These are phyloP conservation scores for Falcaria lacertinaria DNA, from an alignment of 2,888 invertebrate species.

Conservation along the genomic window DNA sequence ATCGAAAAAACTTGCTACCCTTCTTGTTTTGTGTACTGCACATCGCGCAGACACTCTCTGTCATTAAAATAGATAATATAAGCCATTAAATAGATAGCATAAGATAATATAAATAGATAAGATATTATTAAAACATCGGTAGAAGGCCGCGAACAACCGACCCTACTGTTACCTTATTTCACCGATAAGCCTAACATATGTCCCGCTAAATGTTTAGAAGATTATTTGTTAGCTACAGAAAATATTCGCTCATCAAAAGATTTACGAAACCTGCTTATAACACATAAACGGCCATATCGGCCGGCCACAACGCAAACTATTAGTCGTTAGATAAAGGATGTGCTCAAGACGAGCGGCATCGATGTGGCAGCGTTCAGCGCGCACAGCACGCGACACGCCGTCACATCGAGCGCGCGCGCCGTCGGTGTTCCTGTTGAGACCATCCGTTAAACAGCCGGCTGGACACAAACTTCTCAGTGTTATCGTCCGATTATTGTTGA, in stretches of 20 bases:
- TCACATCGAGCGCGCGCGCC: constrained; percentile 8
- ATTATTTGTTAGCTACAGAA: background rate
- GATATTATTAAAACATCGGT: constrained; percentile 15
- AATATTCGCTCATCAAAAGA: background rate
- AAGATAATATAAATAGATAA: constrained; percentile 7
- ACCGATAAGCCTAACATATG: background rate
- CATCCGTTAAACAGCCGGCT: constrained; percentile 13
- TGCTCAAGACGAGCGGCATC: background rate
- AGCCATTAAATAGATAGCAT: too few species aligned
- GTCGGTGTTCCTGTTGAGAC: constrained; percentile 8
- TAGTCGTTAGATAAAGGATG: background rate
- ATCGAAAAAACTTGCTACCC: constrained; percentile 19
- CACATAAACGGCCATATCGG: background rate
- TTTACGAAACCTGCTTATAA: background rate
- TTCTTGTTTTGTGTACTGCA: constrained; percentile 21
- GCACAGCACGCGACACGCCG: too few species aligned
- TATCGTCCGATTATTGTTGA: constrained; percentile 4
- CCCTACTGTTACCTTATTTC: background rate
- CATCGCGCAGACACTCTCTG: constrained; percentile 13
- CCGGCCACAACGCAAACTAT: background rate
- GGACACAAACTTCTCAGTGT: constrained; percentile 10
- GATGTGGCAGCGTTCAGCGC: constrained; percentile 7
- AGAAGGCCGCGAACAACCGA: background rate
- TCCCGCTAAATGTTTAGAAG: too few species aligned
- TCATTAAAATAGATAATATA: constrained; percentile 15